Conservation (phyloP, 1,140 invertebrate species). For the Myzus persicae region DNA sequence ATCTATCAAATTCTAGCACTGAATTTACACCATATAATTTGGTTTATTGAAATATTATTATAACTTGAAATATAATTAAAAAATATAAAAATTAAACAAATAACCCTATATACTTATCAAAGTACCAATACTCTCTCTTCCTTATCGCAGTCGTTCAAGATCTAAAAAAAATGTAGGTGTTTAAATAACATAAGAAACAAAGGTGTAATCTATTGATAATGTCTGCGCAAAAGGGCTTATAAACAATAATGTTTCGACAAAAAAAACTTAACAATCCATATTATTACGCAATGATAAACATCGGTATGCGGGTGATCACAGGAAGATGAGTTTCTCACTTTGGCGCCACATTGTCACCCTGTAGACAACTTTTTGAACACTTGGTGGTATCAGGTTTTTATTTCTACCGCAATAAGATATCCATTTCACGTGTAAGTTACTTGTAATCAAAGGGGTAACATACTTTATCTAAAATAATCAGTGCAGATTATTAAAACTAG, state of each 20-base stretch:
- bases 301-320: slow-evolving; percentile 53
- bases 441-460: slow-evolving; percentile 3
- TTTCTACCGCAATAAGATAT: slow-evolving; percentile 27
- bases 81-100: background rate
- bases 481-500: background rate
- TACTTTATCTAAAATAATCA: background rate
- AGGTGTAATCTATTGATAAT: background rate
- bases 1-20: background rate
- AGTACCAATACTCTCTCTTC: background rate
- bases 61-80: background rate
- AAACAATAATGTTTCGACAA: slow-evolving; percentile 42
- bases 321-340: slow-evolving; percentile 52
- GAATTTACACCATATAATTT: background rate
- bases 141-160: background rate
- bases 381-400: slow-evolving; percentile 24
- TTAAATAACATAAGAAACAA: background rate
- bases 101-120: background rate
- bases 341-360: slow-evolving; percentile 54
- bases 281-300: slow-evolving; percentile 17
- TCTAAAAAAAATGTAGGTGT: slow-evolving; percentile 2
- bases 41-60: background rate
- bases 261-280: slow-evolving; percentile 16
- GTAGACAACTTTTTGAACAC: slow-evolving; percentile 50
- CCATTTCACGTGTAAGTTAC: slow-evolving; percentile 11
- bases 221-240: background rate